These are phyloP conservation scores for Cydia amplana DNA, from an alignment of 1,140 invertebrate species.

Conservation along the genomic window DNA sequence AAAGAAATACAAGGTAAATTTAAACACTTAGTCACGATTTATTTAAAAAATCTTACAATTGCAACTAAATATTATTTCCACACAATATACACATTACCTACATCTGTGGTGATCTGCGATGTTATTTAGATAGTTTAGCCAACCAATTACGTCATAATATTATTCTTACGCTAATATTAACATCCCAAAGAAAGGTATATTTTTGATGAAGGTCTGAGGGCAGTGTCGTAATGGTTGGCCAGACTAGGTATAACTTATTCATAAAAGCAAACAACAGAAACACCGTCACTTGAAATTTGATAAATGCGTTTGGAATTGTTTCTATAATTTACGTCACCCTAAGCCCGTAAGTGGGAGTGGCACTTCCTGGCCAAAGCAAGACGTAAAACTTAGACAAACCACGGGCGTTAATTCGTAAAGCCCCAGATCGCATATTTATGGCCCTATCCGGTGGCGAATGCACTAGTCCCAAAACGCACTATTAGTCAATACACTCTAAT, in stretches of 20 bases:
- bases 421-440: no score
- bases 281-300: slow-evolving; percentile 5
- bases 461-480: no score
- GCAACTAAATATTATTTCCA: slow-evolving; percentile 36
- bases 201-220: background rate
- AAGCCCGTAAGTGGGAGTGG: no score
- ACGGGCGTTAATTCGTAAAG: no score
- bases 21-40: slow-evolving; percentile 37
- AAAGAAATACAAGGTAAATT: no score
- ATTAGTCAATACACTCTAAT: no score
- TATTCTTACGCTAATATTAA: background rate
- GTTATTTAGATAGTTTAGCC: background rate
- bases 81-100: slow-evolving; percentile 39
- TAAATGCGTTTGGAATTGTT: slow-evolving; percentile 2
- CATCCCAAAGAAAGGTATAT: background rate
- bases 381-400: no score
- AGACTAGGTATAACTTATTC: background rate
- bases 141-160: background rate
- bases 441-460: no score
- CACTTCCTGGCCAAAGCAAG: no score
- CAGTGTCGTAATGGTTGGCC: background rate
- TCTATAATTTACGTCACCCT: no score
- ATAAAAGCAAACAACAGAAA: background rate
- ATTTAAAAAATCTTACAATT: slow-evolving; percentile 42
- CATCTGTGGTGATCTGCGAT: background rate